Percentiles rank a stretch among this genome's conserved stretches.
Conservation (phyloP, 2,888 invertebrate species). For the Mechanitis messenoides region DNA sequence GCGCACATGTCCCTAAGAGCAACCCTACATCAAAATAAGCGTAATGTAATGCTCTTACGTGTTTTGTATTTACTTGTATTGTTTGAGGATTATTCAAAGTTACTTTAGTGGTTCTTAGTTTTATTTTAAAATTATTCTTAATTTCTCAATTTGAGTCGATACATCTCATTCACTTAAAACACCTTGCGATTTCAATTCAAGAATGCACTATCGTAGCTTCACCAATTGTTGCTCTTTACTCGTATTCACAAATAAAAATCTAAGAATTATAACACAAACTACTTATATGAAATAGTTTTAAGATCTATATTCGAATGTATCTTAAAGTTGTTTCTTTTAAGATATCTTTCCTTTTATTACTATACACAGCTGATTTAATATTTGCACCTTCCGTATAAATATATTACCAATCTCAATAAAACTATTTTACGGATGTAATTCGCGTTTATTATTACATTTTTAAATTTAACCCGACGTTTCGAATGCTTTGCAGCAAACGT, state of each 20-base stretch:
- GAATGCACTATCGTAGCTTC: neutral
- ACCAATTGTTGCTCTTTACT: neutral
- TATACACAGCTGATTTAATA: constrained; percentile 62
- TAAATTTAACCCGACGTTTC: too few relatives aligned
- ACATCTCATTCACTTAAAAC: constrained; percentile 11
- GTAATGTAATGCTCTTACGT: constrained; percentile 65
- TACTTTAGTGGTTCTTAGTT: constrained; percentile 53
- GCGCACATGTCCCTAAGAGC: constrained; percentile 71
- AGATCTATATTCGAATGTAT: constrained; percentile 15
- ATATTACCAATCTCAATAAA: constrained; percentile 20
- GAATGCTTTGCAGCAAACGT: too few relatives aligned
- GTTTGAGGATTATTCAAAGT: constrained; percentile 66
- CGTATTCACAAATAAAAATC: neutral
- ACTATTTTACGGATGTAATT: too few relatives aligned
- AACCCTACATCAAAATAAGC: constrained; percentile 52
- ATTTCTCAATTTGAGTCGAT: constrained; percentile 3
- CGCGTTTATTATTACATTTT: too few relatives aligned
- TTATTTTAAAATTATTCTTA: constrained; percentile 19
- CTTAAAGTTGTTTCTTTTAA: neutral
- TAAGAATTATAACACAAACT: neutral
- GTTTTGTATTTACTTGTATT: constrained; percentile 56
- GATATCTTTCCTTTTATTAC: neutral
- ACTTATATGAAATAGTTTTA: constrained; percentile 10
- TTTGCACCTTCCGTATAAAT: constrained; percentile 51
- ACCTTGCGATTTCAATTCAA: constrained; percentile 8